A percentile compares a stretch with the other conserved stretches of the same genome.
phyloP scores from a whole-genome alignment of 1,140 invertebrate species.

The Atta colombica region DNA sequence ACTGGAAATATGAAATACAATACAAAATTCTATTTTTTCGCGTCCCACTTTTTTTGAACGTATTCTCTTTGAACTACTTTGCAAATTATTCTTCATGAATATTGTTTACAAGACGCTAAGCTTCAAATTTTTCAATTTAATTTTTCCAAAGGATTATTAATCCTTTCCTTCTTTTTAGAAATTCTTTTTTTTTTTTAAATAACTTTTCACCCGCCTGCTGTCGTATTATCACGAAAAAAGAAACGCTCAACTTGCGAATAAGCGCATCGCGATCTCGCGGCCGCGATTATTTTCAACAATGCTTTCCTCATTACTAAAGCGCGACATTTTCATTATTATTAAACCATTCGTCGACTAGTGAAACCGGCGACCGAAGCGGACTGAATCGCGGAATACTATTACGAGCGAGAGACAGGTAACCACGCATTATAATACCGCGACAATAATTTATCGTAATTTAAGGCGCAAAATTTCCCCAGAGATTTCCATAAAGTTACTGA shows the following conservation, averaged over 20 bases:
- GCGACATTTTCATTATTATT: constrained; percentile 49
- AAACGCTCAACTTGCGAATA: background rate
- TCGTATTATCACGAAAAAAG: background rate
- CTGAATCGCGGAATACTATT: constrained; percentile 29
- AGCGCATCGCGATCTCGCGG: constrained; percentile 12
- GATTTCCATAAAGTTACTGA: constrained; percentile 40
- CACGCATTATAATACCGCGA: constrained; percentile 42
- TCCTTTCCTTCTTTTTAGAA: background rate
- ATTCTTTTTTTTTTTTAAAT: no score
- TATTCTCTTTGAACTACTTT: background rate
- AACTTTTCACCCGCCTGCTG: background rate
- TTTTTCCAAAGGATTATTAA: background rate
- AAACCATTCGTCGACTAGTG: constrained; percentile 19
- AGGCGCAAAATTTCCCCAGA: constrained; percentile 41
- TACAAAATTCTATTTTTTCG: background rate
- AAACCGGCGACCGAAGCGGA: constrained; percentile 37
- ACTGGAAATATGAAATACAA: constrained; percentile 4
- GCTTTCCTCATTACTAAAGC: constrained; percentile 27
- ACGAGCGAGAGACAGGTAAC: background rate
- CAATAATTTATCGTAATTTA: constrained; percentile 60
- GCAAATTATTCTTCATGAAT: background rate
- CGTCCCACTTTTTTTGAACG: background rate
- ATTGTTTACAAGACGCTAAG: background rate
- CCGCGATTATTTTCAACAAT: constrained; percentile 10
- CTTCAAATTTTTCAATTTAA: constrained; percentile 1